Percentiles rank a stretch among this genome's conserved stretches.
These are phyloP conservation scores for Clupea harengus DNA, from an alignment of 2,113 vertebrate genomes.

Conservation along the genomic window DNA sequence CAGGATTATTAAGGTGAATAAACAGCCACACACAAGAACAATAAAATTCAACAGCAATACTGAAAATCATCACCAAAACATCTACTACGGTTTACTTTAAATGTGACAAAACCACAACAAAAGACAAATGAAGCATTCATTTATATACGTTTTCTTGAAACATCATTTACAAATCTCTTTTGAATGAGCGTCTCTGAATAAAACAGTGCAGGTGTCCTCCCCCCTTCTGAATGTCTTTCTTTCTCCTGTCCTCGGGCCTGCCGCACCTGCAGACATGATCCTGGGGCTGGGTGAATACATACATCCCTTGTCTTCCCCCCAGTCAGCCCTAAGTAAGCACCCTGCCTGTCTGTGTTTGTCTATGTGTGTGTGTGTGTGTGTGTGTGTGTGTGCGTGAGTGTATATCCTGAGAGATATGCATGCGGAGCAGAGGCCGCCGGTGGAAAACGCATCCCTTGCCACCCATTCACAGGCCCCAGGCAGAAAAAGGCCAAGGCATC, in stretches of 20 bases:
- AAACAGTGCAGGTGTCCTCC: not conserved
- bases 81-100: too few species aligned
- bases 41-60: too few species aligned
- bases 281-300: not conserved
- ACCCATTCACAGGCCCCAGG: constrained; percentile 9
- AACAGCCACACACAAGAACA: too few species aligned
- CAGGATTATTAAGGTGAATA: too few species aligned
- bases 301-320: not conserved
- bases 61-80: too few species aligned
- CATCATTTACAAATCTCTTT: not conserved
- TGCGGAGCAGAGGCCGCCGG: not conserved
- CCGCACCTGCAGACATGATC: not conserved
- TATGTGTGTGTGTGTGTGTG: not conserved
- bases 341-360: not conserved
- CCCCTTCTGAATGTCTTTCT: not conserved
- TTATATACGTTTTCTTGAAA: too few species aligned
- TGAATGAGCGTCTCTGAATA: not conserved
- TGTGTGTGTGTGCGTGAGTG: constrained; percentile 1
- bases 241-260: not conserved
- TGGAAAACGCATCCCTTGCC: constrained; percentile 9
- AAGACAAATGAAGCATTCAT: too few species aligned
- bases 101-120: too few species aligned
- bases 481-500: constrained; percentile 56
- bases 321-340: not conserved
- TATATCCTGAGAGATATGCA: not conserved